A percentile compares a stretch with the other conserved stretches of the same genome.
Conservation (phyloP, 2,113 vertebrate genomes). For the Bos taurus region ARS-UCD2.0 NC_037345.1:28010001-28010500, state of each 20-base stretch:
- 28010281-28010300: neutral
- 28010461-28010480: neutral
- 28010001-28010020: neutral
- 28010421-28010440: neutral
- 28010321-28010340: neutral
- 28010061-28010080: neutral
- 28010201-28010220: neutral
- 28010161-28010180: neutral
- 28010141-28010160: neutral
- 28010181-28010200: neutral
- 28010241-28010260: neutral
- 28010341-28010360: neutral
- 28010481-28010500: slow-evolving; percentile 22
- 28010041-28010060: neutral
- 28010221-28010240: neutral
- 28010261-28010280: neutral
- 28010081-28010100: neutral
- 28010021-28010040: neutral
- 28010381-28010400: neutral
- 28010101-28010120: neutral
- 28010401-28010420: neutral
- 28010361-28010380: neutral
- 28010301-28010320: neutral
- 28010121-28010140: neutral
- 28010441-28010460: neutral